Percentiles rank a stretch among this genome's conserved stretches.
phyloP scores from a whole-genome alignment of 2,797 vertebrate genomes.

The Emys orbicularis region DNA sequence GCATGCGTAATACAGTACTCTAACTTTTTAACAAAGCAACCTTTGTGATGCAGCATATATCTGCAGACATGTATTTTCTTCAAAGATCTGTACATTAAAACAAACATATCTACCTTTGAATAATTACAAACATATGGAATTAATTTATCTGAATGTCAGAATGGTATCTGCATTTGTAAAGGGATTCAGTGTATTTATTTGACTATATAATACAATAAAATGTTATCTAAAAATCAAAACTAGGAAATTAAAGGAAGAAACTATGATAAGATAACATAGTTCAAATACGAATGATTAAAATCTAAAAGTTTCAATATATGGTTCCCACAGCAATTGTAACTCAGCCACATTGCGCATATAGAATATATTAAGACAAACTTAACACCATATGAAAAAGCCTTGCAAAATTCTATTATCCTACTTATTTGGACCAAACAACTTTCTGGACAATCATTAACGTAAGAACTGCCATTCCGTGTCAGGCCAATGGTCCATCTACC shows the following conservation, averaged over 20 bases:
- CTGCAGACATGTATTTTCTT: neutral
- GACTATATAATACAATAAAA: neutral
- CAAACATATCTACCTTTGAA: neutral
- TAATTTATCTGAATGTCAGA: neutral
- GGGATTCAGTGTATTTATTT: neutral
- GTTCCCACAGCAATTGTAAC: neutral
- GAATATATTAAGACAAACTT: neutral
- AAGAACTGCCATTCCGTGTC: neutral
- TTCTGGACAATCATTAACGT: neutral
- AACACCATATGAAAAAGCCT: neutral
- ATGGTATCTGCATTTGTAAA: neutral
- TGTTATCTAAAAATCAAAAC: neutral
- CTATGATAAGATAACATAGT: neutral
- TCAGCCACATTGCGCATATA: neutral
- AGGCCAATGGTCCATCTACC: neutral
- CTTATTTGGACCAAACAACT: neutral
- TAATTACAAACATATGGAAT: neutral
- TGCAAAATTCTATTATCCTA: neutral
- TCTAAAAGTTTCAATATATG: neutral
- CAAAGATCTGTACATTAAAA: conserved; percentile 7
- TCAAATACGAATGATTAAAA: neutral
- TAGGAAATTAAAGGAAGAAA: neutral
- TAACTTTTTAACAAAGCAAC: neutral
- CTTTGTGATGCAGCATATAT: neutral
- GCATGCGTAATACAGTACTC: neutral